phyloP scores from a whole-genome alignment of 2,888 invertebrate species.

The Cyrtodaria siliqua region DNA sequence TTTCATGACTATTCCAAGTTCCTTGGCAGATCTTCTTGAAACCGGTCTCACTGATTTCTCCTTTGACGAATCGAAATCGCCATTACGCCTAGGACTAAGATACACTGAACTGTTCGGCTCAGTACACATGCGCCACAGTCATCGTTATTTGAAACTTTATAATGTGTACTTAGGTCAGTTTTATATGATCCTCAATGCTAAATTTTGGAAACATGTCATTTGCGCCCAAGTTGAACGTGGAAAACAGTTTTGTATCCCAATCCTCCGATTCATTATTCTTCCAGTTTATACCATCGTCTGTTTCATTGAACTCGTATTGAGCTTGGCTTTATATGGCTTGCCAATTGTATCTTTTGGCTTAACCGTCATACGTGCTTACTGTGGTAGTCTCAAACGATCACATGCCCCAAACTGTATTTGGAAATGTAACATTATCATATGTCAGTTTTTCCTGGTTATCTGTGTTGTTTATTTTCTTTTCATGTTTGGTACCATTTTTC shows the following conservation, averaged over 20 bases:
- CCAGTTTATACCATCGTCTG: slow-evolving; percentile 46
- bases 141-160: slow-evolving; percentile 46
- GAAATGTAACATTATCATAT: neutral
- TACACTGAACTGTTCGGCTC: slow-evolving; percentile 41
- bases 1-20: slow-evolving; percentile 38
- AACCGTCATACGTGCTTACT: slow-evolving; percentile 9
- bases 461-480: slow-evolving; percentile 24
- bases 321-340: slow-evolving; percentile 42
- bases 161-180: slow-evolving; percentile 44
- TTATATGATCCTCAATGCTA: slow-evolving; percentile 53
- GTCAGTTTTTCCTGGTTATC: neutral
- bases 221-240: slow-evolving; percentile 30
- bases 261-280: neutral
- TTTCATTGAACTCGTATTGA: slow-evolving; percentile 36
- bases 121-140: slow-evolving; percentile 6
- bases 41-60: slow-evolving; percentile 23
- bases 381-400: neutral
- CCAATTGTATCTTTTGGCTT: slow-evolving; percentile 46
- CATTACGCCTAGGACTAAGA: slow-evolving; percentile 1
- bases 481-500: slow-evolving; percentile 62
- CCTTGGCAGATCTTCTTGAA: slow-evolving; percentile 34
- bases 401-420: neutral
- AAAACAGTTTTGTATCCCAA: neutral
- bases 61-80: neutral
- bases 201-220: slow-evolving; percentile 50